Conservation (phyloP, 64 coral and sea anemone genomes). For the Montipora sp. region DNA sequence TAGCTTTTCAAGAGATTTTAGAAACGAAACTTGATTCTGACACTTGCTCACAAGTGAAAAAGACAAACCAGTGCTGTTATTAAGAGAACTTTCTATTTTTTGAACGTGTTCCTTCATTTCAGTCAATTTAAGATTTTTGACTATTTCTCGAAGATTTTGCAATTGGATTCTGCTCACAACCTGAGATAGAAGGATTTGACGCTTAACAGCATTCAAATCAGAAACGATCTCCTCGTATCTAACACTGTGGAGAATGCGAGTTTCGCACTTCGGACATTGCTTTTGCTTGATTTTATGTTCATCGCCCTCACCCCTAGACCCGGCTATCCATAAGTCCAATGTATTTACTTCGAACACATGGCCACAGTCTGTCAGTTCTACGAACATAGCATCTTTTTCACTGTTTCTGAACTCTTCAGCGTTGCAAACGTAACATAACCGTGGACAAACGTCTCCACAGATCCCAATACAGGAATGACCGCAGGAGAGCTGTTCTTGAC, state of each 20-base stretch:
- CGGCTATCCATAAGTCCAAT: slow-evolving; percentile 66
- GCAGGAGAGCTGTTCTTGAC: slow-evolving; percentile 36
- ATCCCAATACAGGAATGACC: slow-evolving; percentile 63
- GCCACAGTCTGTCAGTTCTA: slow-evolving; percentile 81
- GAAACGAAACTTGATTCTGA: not conserved
- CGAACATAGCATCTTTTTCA: slow-evolving; percentile 59
- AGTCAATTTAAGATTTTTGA: not conserved
- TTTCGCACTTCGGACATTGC: slow-evolving; percentile 74
- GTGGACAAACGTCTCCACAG: slow-evolving; percentile 70
- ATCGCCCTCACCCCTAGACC: not conserved
- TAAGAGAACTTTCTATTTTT: not conserved
- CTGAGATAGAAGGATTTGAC: slow-evolving; percentile 23
- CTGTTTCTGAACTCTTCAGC: slow-evolving; percentile 59
- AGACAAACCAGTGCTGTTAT: not conserved
- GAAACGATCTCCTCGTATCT: slow-evolving; percentile 71
- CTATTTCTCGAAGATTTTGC: not conserved
- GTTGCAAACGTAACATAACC: slow-evolving; percentile 76
- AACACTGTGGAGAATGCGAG: slow-evolving; percentile 47
- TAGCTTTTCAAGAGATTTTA: not conserved
- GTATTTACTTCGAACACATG: slow-evolving; percentile 79
- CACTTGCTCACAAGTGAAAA: not conserved
- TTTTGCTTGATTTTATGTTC: not conserved
- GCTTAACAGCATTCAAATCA: slow-evolving; percentile 76
- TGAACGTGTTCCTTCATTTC: not conserved
- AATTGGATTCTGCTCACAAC: not conserved